Conservation (phyloP, 2,113 vertebrate species). For the Thalassoma bifasciatum region DNA sequence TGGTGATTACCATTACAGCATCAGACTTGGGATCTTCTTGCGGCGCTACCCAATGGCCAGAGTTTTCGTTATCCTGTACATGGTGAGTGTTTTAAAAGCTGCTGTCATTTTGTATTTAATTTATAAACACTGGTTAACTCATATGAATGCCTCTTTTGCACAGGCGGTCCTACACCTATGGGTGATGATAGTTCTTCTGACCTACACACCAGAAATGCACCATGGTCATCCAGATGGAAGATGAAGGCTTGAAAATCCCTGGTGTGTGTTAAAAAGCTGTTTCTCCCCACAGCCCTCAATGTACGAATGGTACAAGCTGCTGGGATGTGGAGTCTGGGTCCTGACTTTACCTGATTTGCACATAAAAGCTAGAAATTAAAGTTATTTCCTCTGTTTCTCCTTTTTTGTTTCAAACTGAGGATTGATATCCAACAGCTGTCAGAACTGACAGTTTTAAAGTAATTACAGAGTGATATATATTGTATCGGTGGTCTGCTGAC, state of each 20-base stretch:
- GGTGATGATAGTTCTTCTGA: conserved; percentile 98
- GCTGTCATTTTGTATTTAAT: neutral
- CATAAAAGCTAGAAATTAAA: conserved; percentile 66
- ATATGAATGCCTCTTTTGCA: conserved; percentile 9
- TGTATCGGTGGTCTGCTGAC: conserved; percentile 28
- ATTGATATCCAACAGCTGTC: conserved; percentile 16
- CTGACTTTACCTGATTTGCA: conserved; percentile 72
- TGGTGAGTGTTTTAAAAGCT: conserved; percentile 84
- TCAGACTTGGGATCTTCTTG: conserved; percentile 96
- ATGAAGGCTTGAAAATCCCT: conserved; percentile 46
- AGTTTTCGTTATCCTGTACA: conserved; percentile 96
- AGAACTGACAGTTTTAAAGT: conserved; percentile 36
- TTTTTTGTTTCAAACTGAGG: conserved; percentile 33
- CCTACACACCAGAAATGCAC: conserved; percentile 98
- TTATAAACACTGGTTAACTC: neutral
- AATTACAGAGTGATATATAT: conserved; percentile 44
- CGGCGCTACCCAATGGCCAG: conserved; percentile 94
- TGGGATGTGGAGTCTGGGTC: conserved; percentile 58
- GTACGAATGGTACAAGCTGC: conserved; percentile 65
- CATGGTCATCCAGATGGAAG: conserved; percentile 85
- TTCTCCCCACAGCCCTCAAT: conserved; percentile 36
- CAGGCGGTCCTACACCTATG: conserved; percentile 95
- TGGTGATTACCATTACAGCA: conserved; percentile 79
- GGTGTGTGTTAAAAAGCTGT: conserved; percentile 23
- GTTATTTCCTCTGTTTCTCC: conserved; percentile 43